phyloP scores from a whole-genome alignment of 2,888 invertebrate species.

The Latrodectus hesperus region DNA sequence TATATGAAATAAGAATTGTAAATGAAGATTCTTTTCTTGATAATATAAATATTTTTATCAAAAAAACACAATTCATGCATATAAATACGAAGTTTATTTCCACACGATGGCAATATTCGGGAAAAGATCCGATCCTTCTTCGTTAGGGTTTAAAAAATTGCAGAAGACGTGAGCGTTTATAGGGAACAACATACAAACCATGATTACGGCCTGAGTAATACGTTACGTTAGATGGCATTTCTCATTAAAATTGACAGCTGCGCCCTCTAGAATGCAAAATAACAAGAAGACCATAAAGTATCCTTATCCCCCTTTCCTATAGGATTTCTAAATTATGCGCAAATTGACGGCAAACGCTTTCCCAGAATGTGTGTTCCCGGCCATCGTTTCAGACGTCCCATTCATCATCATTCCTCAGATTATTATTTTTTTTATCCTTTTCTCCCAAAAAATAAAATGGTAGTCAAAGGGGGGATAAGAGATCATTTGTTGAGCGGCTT shows the following conservation, averaged over 20 bases:
- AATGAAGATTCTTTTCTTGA: too few relatives aligned
- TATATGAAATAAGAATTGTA: too few relatives aligned
- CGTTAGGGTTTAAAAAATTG: neutral
- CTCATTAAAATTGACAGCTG: conserved; percentile 14
- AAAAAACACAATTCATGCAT: too few relatives aligned
- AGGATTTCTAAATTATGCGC: conserved; percentile 49
- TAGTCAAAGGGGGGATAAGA: conserved; percentile 4
- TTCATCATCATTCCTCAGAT: conserved; percentile 18
- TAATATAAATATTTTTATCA: too few relatives aligned
- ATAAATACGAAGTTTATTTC: too few relatives aligned
- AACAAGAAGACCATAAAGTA: conserved; percentile 44
- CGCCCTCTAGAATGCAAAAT: conserved; percentile 18
- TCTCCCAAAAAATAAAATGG: neutral
- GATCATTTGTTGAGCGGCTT: conserved; percentile 59
- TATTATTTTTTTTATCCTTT: neutral
- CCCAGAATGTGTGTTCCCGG: conserved; percentile 23
- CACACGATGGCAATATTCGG: too few relatives aligned
- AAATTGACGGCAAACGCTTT: conserved; percentile 29
- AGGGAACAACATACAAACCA: neutral
- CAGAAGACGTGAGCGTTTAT: neutral
- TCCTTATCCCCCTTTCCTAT: conserved; percentile 7
- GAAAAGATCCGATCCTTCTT: neutral
- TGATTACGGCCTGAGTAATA: conserved; percentile 9
- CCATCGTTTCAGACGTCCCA: conserved; percentile 14
- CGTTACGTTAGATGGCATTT: neutral